Percentiles rank a stretch among this genome's conserved stretches.
Conservation (phyloP, 2,888 invertebrate genomes). For the Platerodrilus igneus region DNA sequence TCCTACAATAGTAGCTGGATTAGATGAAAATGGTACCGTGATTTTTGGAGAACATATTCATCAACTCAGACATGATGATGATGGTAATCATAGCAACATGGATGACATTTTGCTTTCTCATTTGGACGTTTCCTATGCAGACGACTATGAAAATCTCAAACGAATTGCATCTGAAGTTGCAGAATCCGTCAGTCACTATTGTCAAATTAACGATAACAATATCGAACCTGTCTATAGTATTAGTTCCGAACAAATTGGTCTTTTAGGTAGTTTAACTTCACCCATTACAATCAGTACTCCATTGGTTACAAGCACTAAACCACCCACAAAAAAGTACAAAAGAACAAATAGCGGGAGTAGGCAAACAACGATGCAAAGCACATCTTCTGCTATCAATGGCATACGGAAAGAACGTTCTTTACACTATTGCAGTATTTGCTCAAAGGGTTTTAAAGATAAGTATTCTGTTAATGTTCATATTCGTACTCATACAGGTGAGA, state of each 20-base stretch:
- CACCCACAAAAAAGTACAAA: slow-evolving; percentile 66
- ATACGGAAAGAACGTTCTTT: slow-evolving; percentile 81
- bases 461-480: slow-evolving; percentile 98
- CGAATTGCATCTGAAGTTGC: slow-evolving; percentile 79
- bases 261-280: slow-evolving; percentile 42
- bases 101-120: slow-evolving; percentile 68
- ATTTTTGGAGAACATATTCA: slow-evolving; percentile 40
- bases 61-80: slow-evolving; percentile 48
- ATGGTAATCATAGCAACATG: slow-evolving; percentile 51
- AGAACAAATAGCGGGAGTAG: slow-evolving; percentile 49
- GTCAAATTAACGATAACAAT: slow-evolving; percentile 51
- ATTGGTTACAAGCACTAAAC: slow-evolving; percentile 59
- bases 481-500: slow-evolving; percentile 95
- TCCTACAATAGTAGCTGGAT: slow-evolving; percentile 45
- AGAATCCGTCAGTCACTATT: slow-evolving; percentile 69
- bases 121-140: slow-evolving; percentile 64
- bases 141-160: slow-evolving; percentile 81
- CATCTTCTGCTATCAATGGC: slow-evolving; percentile 64
- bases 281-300: slow-evolving; percentile 53
- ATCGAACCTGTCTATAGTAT: slow-evolving; percentile 55
- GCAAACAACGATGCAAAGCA: slow-evolving; percentile 42
- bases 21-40: slow-evolving; percentile 44
- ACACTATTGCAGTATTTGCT: slow-evolving; percentile 90
- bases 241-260: slow-evolving; percentile 42
- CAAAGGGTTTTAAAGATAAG: slow-evolving; percentile 91